Base-by-base conservation (phyloP, 2,113 vertebrate genomes). In the Leptobrachium ailaonicum region DNA sequence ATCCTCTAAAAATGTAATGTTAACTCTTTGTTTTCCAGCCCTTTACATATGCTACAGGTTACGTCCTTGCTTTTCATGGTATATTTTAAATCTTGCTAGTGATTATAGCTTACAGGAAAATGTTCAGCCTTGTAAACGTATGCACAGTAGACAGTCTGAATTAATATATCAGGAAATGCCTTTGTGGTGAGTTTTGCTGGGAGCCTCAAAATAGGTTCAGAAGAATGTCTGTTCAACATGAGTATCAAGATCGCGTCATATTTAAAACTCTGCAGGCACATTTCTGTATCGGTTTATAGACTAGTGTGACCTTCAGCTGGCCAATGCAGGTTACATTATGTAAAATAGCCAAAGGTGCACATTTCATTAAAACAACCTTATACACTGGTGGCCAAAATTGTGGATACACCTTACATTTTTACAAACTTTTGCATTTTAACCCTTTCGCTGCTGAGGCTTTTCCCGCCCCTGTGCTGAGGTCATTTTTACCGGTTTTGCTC, bases 241-340 rank as follows among this genome's bases (percentile, higher is more conserved):
- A 62, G 41, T 14, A 47, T 40, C 20, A 11, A 14, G 50, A 58
- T 77, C n/a, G 3, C 1, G 9, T 67, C 44, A 66, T 66, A 11
- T 67, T 2, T 11, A 41, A n/a, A 41, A 7, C 12, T 66, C 47
- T 42, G 32, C 44, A 42, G 50, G 70, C 40, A 8, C 43, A 20
- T 40, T 75, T 60, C 13, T 43, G 32, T 40, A 20, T 45, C 41
- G 73, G 41, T 53, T 3, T 53, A 44, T 47, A 44, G 14, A 74
- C 56, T 44, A 7, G 40, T n/a, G 6, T 43, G 63, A 67, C 45
- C 63, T 77, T 41, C 3, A n/a, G n/a, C 67, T 58, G 75, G 64
- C 54, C 41, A 32, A 42, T 69, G 47, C 44, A 32, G 75, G 66
- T 69, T 69, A 69, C 67, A 77, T 41, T 44, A 69, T 77, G 56